phyloP scores from a whole-genome alignment of 2,797 vertebrate genomes.

The Argya squamiceps region DNA sequence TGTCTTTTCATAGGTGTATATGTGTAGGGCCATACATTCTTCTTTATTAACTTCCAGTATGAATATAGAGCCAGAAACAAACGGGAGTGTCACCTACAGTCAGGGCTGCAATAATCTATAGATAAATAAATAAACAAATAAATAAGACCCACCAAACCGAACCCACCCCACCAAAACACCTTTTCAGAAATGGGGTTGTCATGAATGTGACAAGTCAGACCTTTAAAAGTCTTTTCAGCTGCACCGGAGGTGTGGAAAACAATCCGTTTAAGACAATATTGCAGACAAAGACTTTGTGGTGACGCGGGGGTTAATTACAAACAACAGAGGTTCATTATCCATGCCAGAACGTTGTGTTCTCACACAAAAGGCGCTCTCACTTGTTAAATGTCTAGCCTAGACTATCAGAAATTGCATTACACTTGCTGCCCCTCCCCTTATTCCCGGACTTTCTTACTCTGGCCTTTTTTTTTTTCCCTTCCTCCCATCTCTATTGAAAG shows the following conservation, averaged over 20 bases:
- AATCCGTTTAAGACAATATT: conserved; percentile 35
- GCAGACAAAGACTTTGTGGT: conserved; percentile 53
- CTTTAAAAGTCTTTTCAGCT: not conserved
- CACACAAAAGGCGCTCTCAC: conserved; percentile 70
- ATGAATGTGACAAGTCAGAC: not conserved
- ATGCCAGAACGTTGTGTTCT: conserved; percentile 74
- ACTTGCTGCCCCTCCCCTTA: conserved; percentile 53
- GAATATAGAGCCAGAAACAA: not conserved
- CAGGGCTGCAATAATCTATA: not conserved
- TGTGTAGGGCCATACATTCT: not conserved
- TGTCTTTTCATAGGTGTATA: not conserved
- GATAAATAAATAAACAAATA: not conserved
- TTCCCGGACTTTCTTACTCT: conserved; percentile 55
- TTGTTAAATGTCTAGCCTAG: conserved; percentile 70
- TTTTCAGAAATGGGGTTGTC: not conserved
- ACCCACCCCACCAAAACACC: not conserved
- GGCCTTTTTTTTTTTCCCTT: conserved; percentile 2
- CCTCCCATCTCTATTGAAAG: conserved; percentile 73
- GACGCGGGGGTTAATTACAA: conserved; percentile 70
- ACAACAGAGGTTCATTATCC: conserved; percentile 69
- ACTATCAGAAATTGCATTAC: conserved; percentile 64
- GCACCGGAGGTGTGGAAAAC: conserved; percentile 40
- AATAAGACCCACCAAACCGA: not conserved
- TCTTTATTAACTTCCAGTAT: not conserved
- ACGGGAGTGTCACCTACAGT: not conserved